These are phyloP conservation scores for Acleris emargana DNA, from an alignment of 2,888 invertebrate species.

Conservation along the genomic window DNA sequence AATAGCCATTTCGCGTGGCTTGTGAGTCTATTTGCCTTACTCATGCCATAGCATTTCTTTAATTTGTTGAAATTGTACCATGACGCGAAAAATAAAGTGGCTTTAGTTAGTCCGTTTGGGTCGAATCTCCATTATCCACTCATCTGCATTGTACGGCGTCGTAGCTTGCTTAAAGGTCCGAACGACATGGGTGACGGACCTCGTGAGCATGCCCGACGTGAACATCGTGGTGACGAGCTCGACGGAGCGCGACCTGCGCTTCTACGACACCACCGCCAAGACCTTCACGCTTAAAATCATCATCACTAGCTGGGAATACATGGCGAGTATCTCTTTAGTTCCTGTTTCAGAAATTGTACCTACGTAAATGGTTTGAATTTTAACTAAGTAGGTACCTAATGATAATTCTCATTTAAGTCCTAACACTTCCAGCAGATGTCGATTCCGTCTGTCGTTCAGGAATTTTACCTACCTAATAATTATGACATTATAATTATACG, in stretches of 20 bases:
- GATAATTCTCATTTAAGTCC: not conserved
- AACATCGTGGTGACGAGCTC: conserved; percentile 90
- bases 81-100: too few relatives aligned
- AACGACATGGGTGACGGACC: conserved; percentile 89
- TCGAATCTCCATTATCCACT: not conserved
- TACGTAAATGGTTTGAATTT: not conserved
- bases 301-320: conserved; percentile 86
- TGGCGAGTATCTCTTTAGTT: conserved; percentile 50
- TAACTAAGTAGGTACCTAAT: not conserved
- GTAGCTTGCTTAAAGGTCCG: conserved; percentile 84
- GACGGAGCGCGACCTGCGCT: conserved; percentile 89
- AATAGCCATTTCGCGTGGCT: too few relatives aligned
- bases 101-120: too few relatives aligned
- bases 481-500: too few relatives aligned
- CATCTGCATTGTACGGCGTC: not conserved
- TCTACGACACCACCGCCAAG: conserved; percentile 90
- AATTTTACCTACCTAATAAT: too few relatives aligned
- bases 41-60: too few relatives aligned
- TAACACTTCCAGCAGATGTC: not conserved
- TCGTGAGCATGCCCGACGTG: conserved; percentile 90
- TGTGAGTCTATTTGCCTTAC: too few relatives aligned
- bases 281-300: conserved; percentile 89
- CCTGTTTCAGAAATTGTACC: too few relatives aligned
- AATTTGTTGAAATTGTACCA: too few relatives aligned
- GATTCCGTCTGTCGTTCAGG: not conserved